These are phyloP conservation scores for Arnoldichthys spilopterus DNA, from an alignment of 2,797 vertebrate species.

Conservation along the genomic window DNA sequence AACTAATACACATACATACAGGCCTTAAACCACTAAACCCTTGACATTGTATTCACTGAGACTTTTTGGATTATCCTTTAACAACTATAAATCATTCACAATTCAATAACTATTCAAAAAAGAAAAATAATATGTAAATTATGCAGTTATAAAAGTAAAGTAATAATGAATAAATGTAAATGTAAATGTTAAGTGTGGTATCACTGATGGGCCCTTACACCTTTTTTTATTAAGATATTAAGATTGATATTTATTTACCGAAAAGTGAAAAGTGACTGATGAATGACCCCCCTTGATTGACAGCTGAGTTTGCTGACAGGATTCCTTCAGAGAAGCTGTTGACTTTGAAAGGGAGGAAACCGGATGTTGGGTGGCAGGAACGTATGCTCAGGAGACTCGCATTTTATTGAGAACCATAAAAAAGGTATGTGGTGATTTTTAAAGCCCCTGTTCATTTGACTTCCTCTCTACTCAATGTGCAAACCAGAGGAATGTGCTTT, in stretches of 20 bases:
- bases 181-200: too few relatives aligned
- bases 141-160: too few relatives aligned
- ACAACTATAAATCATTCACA: not conserved
- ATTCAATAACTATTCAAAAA: too few relatives aligned
- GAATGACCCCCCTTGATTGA: not conserved
- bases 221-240: too few relatives aligned
- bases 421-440: conserved; percentile 12
- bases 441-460: not conserved
- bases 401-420: conserved; percentile 10
- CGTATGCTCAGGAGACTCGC: not conserved
- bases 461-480: not conserved
- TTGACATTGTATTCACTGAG: not conserved
- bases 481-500: not conserved
- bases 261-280: too few relatives aligned
- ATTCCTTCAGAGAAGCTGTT: conserved; percentile 5
- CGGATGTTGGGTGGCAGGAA: not conserved
- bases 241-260: too few relatives aligned
- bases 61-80: not conserved
- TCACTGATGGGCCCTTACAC: too few relatives aligned
- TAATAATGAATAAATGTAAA: too few relatives aligned
- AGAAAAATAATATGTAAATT: too few relatives aligned
- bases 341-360: not conserved
- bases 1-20: not conserved
- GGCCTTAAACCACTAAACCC: not conserved
- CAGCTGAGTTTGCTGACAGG: not conserved